Evolutionary conservation across 2,888 invertebrate genomes (phyloP), one percentile per base, ranked within the genome.

Genomic region (Hirtodrosophila confusa): DNA sequence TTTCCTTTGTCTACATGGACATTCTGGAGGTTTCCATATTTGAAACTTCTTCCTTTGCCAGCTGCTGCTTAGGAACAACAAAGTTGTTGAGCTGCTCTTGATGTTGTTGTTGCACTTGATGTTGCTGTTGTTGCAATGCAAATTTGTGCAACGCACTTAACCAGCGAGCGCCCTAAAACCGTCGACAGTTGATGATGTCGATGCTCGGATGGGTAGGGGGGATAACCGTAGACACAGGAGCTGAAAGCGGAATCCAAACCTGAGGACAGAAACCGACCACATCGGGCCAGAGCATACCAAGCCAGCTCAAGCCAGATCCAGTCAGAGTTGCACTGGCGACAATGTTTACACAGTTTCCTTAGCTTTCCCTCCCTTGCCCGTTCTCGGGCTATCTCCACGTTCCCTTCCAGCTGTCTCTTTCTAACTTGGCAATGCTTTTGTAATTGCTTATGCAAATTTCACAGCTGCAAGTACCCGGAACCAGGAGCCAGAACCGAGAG

Each of bases 401-500:
- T 9, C 8, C 3, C 12, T 11, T 24, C 10, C 33, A 7, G 0
- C 11, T 27, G 31, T 9, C 24, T 12, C 10, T 12, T 31, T 64
- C 57, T 55, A 48, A 37, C 60, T 64, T 63, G 65, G 70, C 68
- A 70, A 43, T 45, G 75, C 63, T 74, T 66, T 72, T 69, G 87
- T 86, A 83, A 83, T 83, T 83, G 87, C 87, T 83, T 83, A 86
- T 83, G 87, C 87, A 86, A 83, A 83, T 86, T 84, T 84, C 50
- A 61, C 72, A 75, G 86, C 41, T 75, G 56, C 75, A 60, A 65
- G 70, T 74, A 55, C 68, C 56, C 24, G 49, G 33, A 35, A 47
- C 51, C 31, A 12, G 40, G 17, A 17, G 17, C 17, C 17, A 17
- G 17, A 17, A 2, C 17, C 17, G 17, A 17, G 17, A 17, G 17